Evolutionary conservation across 2,797 vertebrate genomes (phyloP).

Genomic region (Emys orbicularis): DNA sequence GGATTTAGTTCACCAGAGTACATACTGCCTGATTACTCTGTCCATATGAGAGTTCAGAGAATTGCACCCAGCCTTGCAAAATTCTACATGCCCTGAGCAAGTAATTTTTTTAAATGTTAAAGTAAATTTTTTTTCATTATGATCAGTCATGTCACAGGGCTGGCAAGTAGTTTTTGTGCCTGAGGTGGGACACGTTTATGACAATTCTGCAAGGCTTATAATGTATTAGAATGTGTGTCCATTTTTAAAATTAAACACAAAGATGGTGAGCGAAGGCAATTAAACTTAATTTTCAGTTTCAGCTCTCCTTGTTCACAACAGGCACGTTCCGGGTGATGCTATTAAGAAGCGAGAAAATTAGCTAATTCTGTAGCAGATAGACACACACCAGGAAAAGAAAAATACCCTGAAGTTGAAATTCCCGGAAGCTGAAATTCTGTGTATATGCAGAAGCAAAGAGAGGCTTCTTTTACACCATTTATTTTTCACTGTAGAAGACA

Average conservation of each 20-base stretch:
- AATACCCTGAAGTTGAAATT: not conserved
- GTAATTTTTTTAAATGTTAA: not conserved
- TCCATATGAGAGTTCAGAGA: not conserved
- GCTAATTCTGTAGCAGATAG: not conserved
- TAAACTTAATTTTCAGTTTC: not conserved
- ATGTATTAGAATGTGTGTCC: not conserved
- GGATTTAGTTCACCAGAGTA: not conserved
- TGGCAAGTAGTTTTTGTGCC: not conserved
- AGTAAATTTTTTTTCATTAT: not conserved
- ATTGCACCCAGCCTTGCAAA: not conserved
- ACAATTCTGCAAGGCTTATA: not conserved
- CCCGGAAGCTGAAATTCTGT: not conserved
- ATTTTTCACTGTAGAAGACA: not conserved
- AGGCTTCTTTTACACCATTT: not conserved
- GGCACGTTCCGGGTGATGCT: not conserved
- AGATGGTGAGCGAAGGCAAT: not conserved
- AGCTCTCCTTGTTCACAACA: not conserved
- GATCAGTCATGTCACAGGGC: fast-evolving
- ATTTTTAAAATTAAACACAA: not conserved
- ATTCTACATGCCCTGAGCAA: not conserved
- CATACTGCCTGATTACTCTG: not conserved
- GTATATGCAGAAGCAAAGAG: not conserved
- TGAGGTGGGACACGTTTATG: not conserved
- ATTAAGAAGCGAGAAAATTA: not conserved
- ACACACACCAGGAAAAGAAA: not conserved